phyloP scores from a whole-genome alignment of 1,140 invertebrate genomes.

The Microvelia longipes region DNA sequence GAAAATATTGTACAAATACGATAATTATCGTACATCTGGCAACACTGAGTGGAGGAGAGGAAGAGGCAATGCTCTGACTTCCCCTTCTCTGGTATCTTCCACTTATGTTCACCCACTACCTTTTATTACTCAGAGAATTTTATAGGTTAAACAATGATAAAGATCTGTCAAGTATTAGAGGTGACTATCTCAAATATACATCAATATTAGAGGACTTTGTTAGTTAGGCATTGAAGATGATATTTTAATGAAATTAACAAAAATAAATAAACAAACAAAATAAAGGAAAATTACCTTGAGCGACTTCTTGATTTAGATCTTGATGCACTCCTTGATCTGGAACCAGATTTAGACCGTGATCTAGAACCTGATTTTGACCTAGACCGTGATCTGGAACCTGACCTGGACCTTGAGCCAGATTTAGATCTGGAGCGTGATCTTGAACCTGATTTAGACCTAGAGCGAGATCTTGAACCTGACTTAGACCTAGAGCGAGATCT shows the following conservation, averaged over 20 bases:
- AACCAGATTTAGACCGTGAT: slow-evolving; percentile 23
- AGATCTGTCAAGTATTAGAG: too few species aligned
- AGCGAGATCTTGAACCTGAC: slow-evolving; percentile 26
- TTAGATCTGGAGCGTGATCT: slow-evolving; percentile 19
- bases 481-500: slow-evolving; percentile 17
- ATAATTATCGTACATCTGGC: too few species aligned
- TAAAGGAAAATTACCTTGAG: background rate
- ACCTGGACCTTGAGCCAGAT: slow-evolving; percentile 17
- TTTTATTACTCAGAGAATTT: too few species aligned
- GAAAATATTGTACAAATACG: too few species aligned
- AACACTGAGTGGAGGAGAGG: too few species aligned
- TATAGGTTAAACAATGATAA: too few species aligned
- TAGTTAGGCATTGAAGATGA: too few species aligned
- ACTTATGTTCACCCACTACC: too few species aligned
- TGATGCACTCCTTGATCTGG: slow-evolving; percentile 23
- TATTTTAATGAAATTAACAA: background rate
- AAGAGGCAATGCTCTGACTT: too few species aligned
- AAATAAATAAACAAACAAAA: background rate
- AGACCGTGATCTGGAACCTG: slow-evolving; percentile 23
- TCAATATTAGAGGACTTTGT: too few species aligned
- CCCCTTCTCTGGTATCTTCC: too few species aligned
- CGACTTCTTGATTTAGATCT: background rate
- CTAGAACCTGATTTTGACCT: slow-evolving; percentile 24
- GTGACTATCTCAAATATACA: too few species aligned
- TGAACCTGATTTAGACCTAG: slow-evolving; percentile 20